Evolutionary conservation across 2,113 vertebrate genomes (phyloP), one percentile per base, ranked within the genome.

Genomic region (Pantherophis guttatus): DNA sequence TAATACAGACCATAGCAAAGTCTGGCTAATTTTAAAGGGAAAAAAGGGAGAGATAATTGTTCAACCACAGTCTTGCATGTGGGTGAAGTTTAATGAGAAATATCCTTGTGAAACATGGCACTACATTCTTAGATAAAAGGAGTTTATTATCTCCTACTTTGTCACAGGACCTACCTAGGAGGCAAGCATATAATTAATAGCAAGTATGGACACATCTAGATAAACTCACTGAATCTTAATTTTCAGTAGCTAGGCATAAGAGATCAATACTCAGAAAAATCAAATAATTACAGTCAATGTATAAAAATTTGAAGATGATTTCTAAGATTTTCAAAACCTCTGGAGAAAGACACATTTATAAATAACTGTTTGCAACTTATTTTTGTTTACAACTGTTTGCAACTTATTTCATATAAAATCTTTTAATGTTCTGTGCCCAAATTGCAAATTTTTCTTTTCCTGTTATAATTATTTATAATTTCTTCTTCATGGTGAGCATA

Each of bases 381-480:
- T 96, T 96, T 53, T 53, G 52, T 53, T 53, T 53, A 10, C 52
- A 95, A 94, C 90, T 85, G 39, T 62, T 93, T 88, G 50, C 59
- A 90, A 92, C 29, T 59, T 81, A 70, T 90, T 96, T 96, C 96
- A 95, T 95, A 96, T 97, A 95, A 93, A 93, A 95, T 91, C 87
- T 94, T 96, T 96, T 95, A 96, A 94, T 95, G 94, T 93, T 94
- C 86, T 90, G 91, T 93, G 95, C 58, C 89, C 92, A 91, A 93
- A 92, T 70, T 95, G 94, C 90, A 96, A 97, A 97, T 96, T 95
- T 93, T 94, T 95, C 94, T 91, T 95, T 96, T 96, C 93, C 94
- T 93, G 93, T 94, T 95, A 93, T 92, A 96, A 96, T 96, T 96
- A 95, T 96, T 95, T 96, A 94, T 94, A 95, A 86, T 94, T 96